phyloP scores from a whole-genome alignment of 2,113 vertebrate species.

The Oreochromis tanganicae region DNA sequence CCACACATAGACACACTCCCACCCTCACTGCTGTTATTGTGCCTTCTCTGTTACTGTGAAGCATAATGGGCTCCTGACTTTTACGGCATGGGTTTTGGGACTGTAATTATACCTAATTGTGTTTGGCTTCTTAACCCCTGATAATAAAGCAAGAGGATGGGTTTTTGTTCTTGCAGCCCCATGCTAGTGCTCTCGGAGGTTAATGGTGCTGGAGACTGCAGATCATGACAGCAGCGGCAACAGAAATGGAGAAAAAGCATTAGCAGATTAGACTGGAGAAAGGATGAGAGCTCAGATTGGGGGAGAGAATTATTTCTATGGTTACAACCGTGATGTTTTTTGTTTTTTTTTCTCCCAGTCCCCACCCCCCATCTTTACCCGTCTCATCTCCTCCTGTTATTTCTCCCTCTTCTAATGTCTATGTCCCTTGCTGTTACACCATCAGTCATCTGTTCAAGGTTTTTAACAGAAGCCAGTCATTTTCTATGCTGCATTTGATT shows the following conservation, averaged over 20 bases:
- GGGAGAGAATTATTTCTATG: conserved; percentile 72
- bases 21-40: conserved; percentile 50
- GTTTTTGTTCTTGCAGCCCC: conserved; percentile 31
- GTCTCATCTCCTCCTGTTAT: conserved; percentile 50
- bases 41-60: conserved; percentile 27
- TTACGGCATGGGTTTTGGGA: conserved; percentile 38
- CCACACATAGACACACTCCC: conserved; percentile 43
- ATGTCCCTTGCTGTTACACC: conserved; percentile 41
- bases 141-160: conserved; percentile 33
- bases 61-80: conserved; percentile 40
- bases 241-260: conserved; percentile 39
- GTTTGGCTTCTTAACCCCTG: conserved; percentile 55
- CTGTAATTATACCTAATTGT: conserved; percentile 49
- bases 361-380: conserved; percentile 59
- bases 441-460: conserved; percentile 42
- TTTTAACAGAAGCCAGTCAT: conserved; percentile 38
- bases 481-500: conserved; percentile 32
- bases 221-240: conserved; percentile 51
- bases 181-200: conserved; percentile 39
- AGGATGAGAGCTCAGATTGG: conserved; percentile 58
- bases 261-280: conserved; percentile 54
- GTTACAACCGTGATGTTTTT: conserved; percentile 50
- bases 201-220: conserved; percentile 59
- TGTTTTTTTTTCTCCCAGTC: neutral
- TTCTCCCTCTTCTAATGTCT: conserved; percentile 42